phyloP scores from a whole-genome alignment of 2,113 vertebrate genomes.

The Patagioenas fasciata region DNA sequence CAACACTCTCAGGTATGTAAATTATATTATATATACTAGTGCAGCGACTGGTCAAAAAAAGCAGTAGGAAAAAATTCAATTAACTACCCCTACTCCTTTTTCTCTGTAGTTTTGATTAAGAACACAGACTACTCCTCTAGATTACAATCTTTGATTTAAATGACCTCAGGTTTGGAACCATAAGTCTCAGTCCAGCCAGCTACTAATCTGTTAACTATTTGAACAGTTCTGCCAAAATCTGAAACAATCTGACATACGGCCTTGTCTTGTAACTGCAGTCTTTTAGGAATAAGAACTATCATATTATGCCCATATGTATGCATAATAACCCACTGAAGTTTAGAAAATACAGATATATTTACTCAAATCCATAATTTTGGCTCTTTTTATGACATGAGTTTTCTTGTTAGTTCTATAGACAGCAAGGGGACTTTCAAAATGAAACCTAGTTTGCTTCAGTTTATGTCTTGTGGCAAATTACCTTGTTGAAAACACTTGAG shows the following conservation, averaged over 20 bases:
- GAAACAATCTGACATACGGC: background rate
- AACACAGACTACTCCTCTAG: background rate
- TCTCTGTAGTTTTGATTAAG: background rate
- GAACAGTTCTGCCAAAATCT: background rate
- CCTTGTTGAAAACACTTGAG: constrained; percentile 57
- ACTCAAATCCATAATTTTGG: background rate
- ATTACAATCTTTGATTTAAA: background rate
- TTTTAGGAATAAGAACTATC: background rate
- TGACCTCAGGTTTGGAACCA: background rate
- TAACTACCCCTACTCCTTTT: background rate
- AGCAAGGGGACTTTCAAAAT: constrained; percentile 33
- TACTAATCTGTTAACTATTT: background rate
- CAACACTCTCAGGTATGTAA: constrained; percentile 89
- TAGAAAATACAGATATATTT: background rate
- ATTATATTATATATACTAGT: fast-evolving
- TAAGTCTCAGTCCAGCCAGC: background rate
- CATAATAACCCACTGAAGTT: background rate
- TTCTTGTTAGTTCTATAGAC: constrained; percentile 14
- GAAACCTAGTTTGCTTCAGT: constrained; percentile 60
- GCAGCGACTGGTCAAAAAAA: background rate
- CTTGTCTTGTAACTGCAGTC: background rate
- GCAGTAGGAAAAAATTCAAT: background rate
- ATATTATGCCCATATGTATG: background rate
- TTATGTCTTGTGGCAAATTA: constrained; percentile 62
- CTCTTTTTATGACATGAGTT: background rate